Evolutionary conservation across 1,140 invertebrate genomes (phyloP).

Genomic region (Penaeus indicus): DNA sequence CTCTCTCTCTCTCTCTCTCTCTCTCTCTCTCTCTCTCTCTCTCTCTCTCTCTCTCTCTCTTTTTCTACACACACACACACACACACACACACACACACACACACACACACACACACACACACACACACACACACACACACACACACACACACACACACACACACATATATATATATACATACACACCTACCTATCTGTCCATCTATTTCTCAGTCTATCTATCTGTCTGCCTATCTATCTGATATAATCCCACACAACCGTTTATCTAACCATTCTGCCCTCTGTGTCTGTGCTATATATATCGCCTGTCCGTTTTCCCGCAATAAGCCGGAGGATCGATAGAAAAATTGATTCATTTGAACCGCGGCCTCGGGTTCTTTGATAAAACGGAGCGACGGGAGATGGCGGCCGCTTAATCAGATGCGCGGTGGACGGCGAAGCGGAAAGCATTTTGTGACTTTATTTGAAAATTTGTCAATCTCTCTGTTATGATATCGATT

Average conservation of each 20-base stretch:
- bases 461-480: too few species aligned
- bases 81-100: background rate
- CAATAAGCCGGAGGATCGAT: too few species aligned
- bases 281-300: background rate
- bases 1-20: constrained; percentile 10
- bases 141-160: constrained; percentile 3
- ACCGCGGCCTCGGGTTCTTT: too few species aligned
- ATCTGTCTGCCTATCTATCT: background rate
- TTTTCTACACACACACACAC: too few species aligned
- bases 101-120: background rate
- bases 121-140: background rate
- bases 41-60: background rate
- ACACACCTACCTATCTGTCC: background rate
- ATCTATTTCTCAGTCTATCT: background rate
- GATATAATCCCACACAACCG: background rate
- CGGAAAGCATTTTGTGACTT: too few species aligned
- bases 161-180: background rate
- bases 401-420: too few species aligned
- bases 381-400: too few species aligned
- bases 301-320: too few species aligned
- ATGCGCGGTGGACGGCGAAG: too few species aligned
- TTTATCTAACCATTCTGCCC: background rate
- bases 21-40: background rate
- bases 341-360: too few species aligned
- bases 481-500: too few species aligned